phyloP scores from a whole-genome alignment of 2,888 invertebrate species.

The Lepidonotus clava region DNA sequence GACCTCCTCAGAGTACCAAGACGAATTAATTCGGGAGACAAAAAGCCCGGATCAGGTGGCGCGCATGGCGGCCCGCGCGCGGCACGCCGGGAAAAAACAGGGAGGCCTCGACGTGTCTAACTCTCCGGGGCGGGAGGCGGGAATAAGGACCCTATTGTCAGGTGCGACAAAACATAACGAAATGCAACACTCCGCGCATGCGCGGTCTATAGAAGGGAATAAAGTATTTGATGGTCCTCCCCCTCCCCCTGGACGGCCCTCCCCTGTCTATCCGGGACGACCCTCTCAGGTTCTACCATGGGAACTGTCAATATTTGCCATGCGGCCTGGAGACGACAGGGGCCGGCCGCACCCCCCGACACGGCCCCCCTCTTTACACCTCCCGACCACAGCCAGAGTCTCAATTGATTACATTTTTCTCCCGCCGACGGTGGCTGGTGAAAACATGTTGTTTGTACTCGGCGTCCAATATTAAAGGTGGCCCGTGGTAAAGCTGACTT shows the following conservation, averaged over 20 bases:
- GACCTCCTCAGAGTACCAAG: too few relatives aligned
- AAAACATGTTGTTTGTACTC: too few relatives aligned
- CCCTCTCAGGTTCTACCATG: background rate
- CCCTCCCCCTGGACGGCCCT: background rate
- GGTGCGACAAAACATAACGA: background rate
- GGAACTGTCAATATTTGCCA: background rate
- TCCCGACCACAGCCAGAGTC: too few relatives aligned
- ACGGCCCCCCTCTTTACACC: background rate
- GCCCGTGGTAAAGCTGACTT: too few relatives aligned
- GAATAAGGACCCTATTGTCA: background rate
- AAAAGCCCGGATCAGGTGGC: too few relatives aligned
- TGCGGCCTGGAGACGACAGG: background rate
- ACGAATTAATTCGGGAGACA: too few relatives aligned
- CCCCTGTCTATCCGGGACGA: background rate
- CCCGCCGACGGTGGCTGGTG: too few relatives aligned
- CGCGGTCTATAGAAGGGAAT: background rate
- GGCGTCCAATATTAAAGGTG: too few relatives aligned
- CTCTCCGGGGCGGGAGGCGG: background rate
- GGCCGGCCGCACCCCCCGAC: background rate
- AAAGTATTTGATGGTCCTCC: background rate
- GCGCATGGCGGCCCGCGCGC: too few relatives aligned
- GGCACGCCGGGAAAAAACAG: too few relatives aligned
- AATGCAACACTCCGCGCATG: conserved; percentile 17
- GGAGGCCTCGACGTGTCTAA: background rate
- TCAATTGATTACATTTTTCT: too few relatives aligned